A percentile compares a stretch with the other conserved stretches of the same genome.
These are phyloP conservation scores for Yponomeuta sedellus DNA, from an alignment of 2,888 invertebrate species.

Conservation along the genomic window DNA sequence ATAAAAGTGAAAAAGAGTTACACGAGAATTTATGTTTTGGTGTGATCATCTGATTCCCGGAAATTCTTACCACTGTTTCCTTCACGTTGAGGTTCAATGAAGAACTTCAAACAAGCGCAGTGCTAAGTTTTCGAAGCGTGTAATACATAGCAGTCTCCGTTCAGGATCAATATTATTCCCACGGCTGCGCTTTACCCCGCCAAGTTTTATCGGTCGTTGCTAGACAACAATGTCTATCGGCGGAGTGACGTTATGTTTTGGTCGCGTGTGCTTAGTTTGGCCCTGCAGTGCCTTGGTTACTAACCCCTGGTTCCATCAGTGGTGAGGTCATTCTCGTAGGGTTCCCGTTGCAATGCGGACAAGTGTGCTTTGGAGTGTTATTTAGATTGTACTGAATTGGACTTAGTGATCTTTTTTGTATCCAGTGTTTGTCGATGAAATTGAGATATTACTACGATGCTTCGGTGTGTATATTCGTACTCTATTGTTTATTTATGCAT, in stretches of 20 bases:
- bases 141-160: conserved; percentile 45
- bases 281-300: conserved; percentile 50
- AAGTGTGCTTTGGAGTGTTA: conserved; percentile 25
- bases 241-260: conserved; percentile 31
- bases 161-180: conserved; percentile 63
- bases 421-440: conserved; percentile 22
- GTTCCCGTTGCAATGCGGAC: conserved; percentile 33
- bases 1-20: too few species aligned
- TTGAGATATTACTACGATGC: conserved; percentile 66
- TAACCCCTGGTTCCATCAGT: conserved; percentile 30
- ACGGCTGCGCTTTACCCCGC: conserved; percentile 60
- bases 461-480: conserved; percentile 57
- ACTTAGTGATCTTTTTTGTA: too few species aligned
- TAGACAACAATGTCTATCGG: conserved; percentile 22
- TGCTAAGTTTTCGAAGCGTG: conserved; percentile 36
- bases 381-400: background rate
- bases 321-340: conserved; percentile 38
- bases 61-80: background rate
- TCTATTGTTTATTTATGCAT: conserved; percentile 9
- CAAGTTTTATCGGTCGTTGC: conserved; percentile 35
- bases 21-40: too few species aligned
- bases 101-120: conserved; percentile 32
- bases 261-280: conserved; percentile 43
- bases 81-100: conserved; percentile 21
- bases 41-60: background rate